phyloP scores from a whole-genome alignment of 2,797 vertebrate species.

The Stomatorhinus walkeri region DNA sequence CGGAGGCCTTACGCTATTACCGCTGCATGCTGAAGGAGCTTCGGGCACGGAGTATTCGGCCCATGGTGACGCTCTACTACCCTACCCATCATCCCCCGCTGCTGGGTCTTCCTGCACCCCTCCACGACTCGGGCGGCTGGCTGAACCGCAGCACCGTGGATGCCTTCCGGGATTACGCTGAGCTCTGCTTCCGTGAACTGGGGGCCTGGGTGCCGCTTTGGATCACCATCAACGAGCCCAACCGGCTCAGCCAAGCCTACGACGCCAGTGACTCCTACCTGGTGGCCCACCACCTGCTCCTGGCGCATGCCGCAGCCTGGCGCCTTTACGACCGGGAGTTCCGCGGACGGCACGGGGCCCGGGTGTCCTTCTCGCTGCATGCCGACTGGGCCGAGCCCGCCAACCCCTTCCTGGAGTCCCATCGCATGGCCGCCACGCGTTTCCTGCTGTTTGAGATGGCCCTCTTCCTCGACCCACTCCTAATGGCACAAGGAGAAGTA shows the following conservation, averaged over 20 bases:
- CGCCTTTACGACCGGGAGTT: slow-evolving; percentile 64
- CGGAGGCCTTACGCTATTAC: slow-evolving; percentile 78
- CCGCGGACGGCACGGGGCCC: slow-evolving; percentile 53
- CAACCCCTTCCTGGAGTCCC: slow-evolving; percentile 73
- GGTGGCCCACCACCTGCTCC: slow-evolving; percentile 74
- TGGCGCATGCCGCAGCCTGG: slow-evolving; percentile 83
- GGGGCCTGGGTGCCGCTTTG: slow-evolving; percentile 76
- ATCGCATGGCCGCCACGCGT: slow-evolving; percentile 63
- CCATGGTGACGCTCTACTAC: slow-evolving; percentile 77
- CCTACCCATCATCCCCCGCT: slow-evolving; percentile 65
- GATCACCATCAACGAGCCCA: slow-evolving; percentile 95
- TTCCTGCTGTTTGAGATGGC: slow-evolving; percentile 84
- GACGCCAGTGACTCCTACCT: slow-evolving; percentile 56
- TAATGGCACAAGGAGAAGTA: slow-evolving; percentile 48
- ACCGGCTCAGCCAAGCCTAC: slow-evolving; percentile 71
- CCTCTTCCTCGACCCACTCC: slow-evolving; percentile 81
- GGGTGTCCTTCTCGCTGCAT: slow-evolving; percentile 81
- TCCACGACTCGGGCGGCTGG: slow-evolving; percentile 77
- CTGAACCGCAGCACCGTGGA: slow-evolving; percentile 63
- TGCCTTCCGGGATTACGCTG: slow-evolving; percentile 75
- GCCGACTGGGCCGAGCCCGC: slow-evolving; percentile 87
- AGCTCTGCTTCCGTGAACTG: slow-evolving; percentile 78
- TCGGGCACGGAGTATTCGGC: slow-evolving; percentile 60
- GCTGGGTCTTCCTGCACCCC: slow-evolving; percentile 65
- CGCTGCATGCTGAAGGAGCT: slow-evolving; percentile 75